Conservation (phyloP, 2,113 vertebrate genomes). For the Pipa parva region DNA sequence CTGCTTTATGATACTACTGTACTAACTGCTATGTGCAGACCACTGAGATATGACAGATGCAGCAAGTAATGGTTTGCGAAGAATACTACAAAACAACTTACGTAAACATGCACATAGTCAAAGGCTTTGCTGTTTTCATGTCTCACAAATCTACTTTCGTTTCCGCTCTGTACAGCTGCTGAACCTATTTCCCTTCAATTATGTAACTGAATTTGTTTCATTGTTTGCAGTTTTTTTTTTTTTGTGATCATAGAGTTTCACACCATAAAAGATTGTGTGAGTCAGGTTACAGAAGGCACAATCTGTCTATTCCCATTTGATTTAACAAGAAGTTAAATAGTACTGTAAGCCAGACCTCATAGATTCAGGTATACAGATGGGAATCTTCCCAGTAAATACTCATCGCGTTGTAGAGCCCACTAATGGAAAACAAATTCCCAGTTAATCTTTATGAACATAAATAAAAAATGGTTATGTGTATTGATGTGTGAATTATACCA, state of each 20-base stretch:
- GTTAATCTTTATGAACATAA: too few species aligned
- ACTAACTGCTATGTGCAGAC: constrained; percentile 41
- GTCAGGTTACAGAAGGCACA: constrained; percentile 18
- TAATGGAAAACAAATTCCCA: too few species aligned
- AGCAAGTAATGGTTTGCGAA: constrained; percentile 16
- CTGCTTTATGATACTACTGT: constrained; percentile 41
- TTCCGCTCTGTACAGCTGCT: constrained; percentile 1
- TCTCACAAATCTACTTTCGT: not conserved
- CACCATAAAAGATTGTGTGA: constrained; percentile 36
- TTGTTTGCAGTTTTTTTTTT: constrained; percentile 27
- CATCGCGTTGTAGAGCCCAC: too few species aligned
- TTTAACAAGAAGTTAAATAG: constrained; percentile 11
- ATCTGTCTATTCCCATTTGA: constrained; percentile 35
- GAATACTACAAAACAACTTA: constrained; percentile 7
- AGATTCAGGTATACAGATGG: not conserved
- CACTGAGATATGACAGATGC: constrained; percentile 35
- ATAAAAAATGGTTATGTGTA: too few species aligned
- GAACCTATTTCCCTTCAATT: constrained; percentile 8
- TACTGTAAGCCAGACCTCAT: constrained; percentile 2
- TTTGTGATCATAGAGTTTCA: constrained; percentile 24
- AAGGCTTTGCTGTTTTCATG: not conserved
- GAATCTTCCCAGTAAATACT: too few species aligned
- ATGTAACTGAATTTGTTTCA: not conserved
- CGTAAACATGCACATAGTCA: constrained; percentile 18
- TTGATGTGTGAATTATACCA: too few species aligned